Evolutionary conservation across 2,888 invertebrate genomes (phyloP), one percentile per base, ranked within the genome.

Genomic region (Elmis aenea): DNA sequence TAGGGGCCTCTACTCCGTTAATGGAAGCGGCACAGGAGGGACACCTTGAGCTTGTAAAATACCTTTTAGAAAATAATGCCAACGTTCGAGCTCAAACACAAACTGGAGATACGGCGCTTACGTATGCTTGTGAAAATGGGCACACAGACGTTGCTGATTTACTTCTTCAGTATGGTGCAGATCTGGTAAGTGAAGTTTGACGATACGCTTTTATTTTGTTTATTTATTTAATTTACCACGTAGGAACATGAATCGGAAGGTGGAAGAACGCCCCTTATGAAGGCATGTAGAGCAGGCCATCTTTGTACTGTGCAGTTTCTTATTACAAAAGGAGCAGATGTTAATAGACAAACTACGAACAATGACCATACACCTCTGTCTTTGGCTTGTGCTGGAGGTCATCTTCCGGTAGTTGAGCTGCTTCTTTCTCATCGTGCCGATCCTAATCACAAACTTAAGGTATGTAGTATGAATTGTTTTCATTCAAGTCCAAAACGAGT

Each of bases 11-110:
- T 34, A 96, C 96, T 8, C 96, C 97, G 0, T 75, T 99, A 3
- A 97, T 97, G 94, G 97, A 99, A 70, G 96, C 97, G 23, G 87
- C 95, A 3, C 97, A 97, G 69, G 97, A 97, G 67, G 97, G 96
- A 8, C 96, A 96, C 62, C 73, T 93, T 11, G 94, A 95, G 60
- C 80, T 96, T 38, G 95, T 92, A 34, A 79, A 86, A 66, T 92
- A 87, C 69, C 76, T 93, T 29, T 67, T 93, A 42, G 84, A 85
- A 65, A 82, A 83, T 52, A 81, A 83, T 54, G 93, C 94, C 33
- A 86, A 91, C 70, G 92, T 94, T 38, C 87, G 92, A 69, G 92
- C 94, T 11, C 86, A 87, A 70, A 95, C 95, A 18, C 91, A 90
- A 67, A 93, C 94, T 22, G 90, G 91, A 42, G 59, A 59, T 41